Percentiles rank a stretch among this genome's conserved stretches.
Evolutionary conservation across 2,113 vertebrate genomes (phyloP).

Genomic region (Copsychus sechellarum): DNA sequence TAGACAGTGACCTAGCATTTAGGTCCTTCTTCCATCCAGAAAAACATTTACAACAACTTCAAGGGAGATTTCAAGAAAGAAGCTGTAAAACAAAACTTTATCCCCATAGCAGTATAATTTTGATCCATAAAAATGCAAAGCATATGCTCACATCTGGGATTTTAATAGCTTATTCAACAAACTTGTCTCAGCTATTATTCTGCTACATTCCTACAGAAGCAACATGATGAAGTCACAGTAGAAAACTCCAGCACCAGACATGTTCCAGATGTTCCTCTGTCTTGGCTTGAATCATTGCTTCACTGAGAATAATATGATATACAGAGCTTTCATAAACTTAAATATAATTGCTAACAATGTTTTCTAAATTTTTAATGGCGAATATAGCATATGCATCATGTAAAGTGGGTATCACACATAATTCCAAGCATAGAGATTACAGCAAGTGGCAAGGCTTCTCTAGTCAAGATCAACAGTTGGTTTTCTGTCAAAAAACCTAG

Average conservation of each 20-base stretch:
- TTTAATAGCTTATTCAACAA: conserved; percentile 38
- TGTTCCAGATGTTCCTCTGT: conserved; percentile 20
- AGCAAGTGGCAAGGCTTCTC: background rate
- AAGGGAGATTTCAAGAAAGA: background rate
- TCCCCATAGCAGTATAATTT: conserved; percentile 9
- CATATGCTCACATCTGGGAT: conserved; percentile 45
- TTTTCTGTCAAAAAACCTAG: background rate
- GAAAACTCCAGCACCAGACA: background rate
- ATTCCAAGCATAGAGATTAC: background rate
- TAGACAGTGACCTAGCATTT: background rate
- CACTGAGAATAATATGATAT: background rate
- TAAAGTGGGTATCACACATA: background rate
- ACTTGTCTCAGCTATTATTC: conserved; percentile 40
- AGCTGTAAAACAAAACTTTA: background rate
- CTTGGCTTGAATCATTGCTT: background rate
- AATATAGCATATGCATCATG: background rate
- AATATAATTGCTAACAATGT: background rate
- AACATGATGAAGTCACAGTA: conserved; percentile 35
- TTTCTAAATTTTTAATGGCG: background rate
- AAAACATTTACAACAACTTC: background rate
- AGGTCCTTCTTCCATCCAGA: background rate
- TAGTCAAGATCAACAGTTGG: background rate
- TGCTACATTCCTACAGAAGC: conserved; percentile 54
- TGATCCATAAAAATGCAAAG: conserved; percentile 33
- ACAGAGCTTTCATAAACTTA: background rate